Percentiles rank a stretch among this genome's conserved stretches.
phyloP scores from a whole-genome alignment of 2,113 vertebrate genomes.

The Gulo gulo region DNA sequence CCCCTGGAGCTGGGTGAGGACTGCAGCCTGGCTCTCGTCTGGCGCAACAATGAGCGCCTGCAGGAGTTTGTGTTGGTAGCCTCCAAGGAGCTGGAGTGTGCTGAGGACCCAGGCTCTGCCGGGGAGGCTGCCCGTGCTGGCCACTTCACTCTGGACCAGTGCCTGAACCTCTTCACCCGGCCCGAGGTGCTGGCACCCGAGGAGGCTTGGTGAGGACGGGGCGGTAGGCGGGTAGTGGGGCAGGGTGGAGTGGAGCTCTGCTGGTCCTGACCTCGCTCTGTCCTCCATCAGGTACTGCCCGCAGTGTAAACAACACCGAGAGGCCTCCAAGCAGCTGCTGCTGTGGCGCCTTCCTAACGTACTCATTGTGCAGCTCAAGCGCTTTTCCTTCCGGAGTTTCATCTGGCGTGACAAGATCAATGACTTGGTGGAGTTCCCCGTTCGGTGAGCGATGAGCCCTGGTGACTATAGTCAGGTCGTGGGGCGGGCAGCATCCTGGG shows the following conservation, averaged over 20 bases:
- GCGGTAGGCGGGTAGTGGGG: not conserved
- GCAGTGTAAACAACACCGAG: conserved; percentile 97
- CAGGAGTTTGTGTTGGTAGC: conserved; percentile 97
- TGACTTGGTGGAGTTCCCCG: conserved; percentile 98
- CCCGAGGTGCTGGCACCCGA: conserved; percentile 97
- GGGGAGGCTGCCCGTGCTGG: conserved; percentile 94
- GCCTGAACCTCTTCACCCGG: conserved; percentile 97
- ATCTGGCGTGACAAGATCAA: conserved; percentile 99
- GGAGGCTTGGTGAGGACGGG: conserved; percentile 92
- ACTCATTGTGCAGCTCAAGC: conserved; percentile 98
- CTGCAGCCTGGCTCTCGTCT: conserved; percentile 92
- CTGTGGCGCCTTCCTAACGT: conserved; percentile 97
- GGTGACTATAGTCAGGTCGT: not conserved
- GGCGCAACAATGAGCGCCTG: conserved; percentile 96
- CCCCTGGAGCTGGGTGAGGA: conserved; percentile 89
- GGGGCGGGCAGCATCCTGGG: not conserved
- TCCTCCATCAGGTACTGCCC: conserved; percentile 91
- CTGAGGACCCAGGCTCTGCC: conserved; percentile 93
- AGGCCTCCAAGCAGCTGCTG: conserved; percentile 97
- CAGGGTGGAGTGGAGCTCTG: not conserved
- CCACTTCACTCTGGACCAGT: conserved; percentile 98
- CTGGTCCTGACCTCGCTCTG: not conserved
- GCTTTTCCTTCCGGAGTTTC: conserved; percentile 99
- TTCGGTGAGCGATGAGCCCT: conserved; percentile 85
- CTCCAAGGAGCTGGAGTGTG: conserved; percentile 95